Base-by-base conservation (phyloP, 2,888 invertebrate genomes). In the Rutpela maculata region DNA sequence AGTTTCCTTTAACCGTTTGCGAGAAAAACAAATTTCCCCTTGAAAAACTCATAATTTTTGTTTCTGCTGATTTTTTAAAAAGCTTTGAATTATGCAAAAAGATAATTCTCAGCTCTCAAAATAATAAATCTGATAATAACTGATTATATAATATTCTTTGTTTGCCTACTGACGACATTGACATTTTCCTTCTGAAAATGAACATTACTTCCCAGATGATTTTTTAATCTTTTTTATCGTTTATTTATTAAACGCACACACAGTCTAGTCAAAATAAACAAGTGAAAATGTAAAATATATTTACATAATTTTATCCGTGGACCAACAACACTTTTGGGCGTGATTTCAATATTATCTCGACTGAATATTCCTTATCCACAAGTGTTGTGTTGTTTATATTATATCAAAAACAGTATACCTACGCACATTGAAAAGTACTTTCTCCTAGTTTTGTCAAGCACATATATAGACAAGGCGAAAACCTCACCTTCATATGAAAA, bases 261-360 rank as follows among this genome's bases (percentile, higher is more conserved):
- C 9, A 66, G 55, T 66, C 55, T 66, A 66, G 22, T 19, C 66
- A 35, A 55, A 55, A 55, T 66, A 66, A 66, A 66, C 19, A 66
- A 55, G n/a, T 22, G 43, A 43, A 17, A 15, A 50, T 17, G 12
- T 50, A 22, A 66, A 66, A 66, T 43, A 12, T 65, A n/a, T 50
- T 66, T 50, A 66, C 66, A 15, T 50, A 43, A 31, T 12, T 26
- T 17, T 10, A 31, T 63, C 31, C 35, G 31, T 22, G 50, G 22
- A 55, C 66, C 22, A 18, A 19, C n/a, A 65, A 38, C 38, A 43
- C 65, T 35, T 43, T 17, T 22, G 43, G 43, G 50, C 50, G 26
- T 65, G 65, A 35, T 55, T 63, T 66, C 22, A n/a, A 66, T 55
- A 19, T 43, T 66, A 66, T 66, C 66, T 66, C 66, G 55, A 15